Percentiles rank a stretch among this genome's conserved stretches.
phyloP scores from a whole-genome alignment of 2,113 vertebrate species.

The Cromileptes altivelis region DNA sequence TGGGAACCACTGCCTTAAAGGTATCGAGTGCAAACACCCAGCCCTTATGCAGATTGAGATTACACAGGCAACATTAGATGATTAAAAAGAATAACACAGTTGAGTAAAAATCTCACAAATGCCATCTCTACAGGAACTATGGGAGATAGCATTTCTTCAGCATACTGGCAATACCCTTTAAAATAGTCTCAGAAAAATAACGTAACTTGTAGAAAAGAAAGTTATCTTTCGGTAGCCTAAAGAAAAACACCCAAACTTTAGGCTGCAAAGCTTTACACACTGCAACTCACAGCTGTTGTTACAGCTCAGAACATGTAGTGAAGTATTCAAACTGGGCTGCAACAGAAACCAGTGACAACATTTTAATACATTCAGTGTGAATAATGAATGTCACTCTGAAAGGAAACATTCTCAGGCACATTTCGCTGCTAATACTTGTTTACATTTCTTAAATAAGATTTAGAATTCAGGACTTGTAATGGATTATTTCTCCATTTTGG shows the following conservation, averaged over 20 bases:
- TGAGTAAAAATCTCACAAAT: neutral
- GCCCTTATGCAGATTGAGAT: neutral
- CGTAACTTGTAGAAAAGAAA: neutral
- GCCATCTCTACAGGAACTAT: neutral
- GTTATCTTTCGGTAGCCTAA: neutral
- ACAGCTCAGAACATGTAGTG: neutral
- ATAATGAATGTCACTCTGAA: neutral
- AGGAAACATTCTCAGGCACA: neutral
- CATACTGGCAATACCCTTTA: neutral
- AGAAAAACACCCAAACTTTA: neutral
- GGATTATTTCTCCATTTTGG: neutral
- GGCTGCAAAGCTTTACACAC: neutral
- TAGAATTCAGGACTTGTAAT: neutral
- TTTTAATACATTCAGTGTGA: conserved; percentile 1
- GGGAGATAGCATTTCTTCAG: neutral
- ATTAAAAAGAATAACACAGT: neutral
- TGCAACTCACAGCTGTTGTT: neutral
- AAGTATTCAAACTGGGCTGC: neutral
- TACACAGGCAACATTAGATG: neutral
- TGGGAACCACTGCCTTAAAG: too few species aligned
- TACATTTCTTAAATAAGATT: conserved; percentile 6
- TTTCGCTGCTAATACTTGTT: conserved; percentile 8
- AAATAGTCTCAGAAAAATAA: neutral
- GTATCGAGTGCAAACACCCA: too few species aligned
- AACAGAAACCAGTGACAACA: neutral